Conservation (phyloP, 1,140 invertebrate species). For the Aphelinus atriplicis region DNA sequence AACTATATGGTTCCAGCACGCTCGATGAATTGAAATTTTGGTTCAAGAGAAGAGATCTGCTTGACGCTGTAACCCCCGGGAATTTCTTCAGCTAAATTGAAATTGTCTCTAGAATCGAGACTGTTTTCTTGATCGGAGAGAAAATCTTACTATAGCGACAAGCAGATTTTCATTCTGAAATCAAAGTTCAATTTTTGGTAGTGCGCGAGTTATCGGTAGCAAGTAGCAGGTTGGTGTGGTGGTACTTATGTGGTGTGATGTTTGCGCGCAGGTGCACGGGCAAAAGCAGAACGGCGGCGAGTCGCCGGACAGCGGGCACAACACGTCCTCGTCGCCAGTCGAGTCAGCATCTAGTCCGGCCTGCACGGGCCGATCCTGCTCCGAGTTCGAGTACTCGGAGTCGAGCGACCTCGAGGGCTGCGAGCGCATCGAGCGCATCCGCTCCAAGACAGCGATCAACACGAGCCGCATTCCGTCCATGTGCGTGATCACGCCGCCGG, state of each 20-base stretch:
- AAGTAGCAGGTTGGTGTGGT: neutral
- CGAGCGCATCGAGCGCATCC: slow-evolving; percentile 84
- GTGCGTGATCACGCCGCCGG: slow-evolving; percentile 89
- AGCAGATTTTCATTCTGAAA: too few species aligned
- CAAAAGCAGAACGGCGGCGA: slow-evolving; percentile 72
- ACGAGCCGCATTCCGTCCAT: slow-evolving; percentile 89
- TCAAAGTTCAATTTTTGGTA: too few species aligned
- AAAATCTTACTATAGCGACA: too few species aligned
- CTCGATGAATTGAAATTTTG: too few species aligned
- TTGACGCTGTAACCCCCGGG: too few species aligned
- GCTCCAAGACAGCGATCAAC: slow-evolving; percentile 87
- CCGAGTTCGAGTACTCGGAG: slow-evolving; percentile 79
- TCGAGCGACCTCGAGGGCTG: slow-evolving; percentile 86
- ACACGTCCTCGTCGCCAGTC: slow-evolving; percentile 82
- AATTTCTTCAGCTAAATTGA: too few species aligned
- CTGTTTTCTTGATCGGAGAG: too few species aligned
- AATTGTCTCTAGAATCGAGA: too few species aligned
- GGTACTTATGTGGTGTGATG: neutral
- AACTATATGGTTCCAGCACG: too few species aligned
- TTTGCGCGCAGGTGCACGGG: slow-evolving; percentile 67
- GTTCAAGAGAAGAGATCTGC: too few species aligned
- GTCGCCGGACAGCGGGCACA: slow-evolving; percentile 82
- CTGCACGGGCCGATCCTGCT: slow-evolving; percentile 74
- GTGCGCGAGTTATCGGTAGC: neutral
- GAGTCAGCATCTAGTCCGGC: slow-evolving; percentile 77